Percentiles rank a stretch among this genome's conserved stretches.
phyloP scores from a whole-genome alignment of 2,797 vertebrate species.

The Coregonus sp. region DNA sequence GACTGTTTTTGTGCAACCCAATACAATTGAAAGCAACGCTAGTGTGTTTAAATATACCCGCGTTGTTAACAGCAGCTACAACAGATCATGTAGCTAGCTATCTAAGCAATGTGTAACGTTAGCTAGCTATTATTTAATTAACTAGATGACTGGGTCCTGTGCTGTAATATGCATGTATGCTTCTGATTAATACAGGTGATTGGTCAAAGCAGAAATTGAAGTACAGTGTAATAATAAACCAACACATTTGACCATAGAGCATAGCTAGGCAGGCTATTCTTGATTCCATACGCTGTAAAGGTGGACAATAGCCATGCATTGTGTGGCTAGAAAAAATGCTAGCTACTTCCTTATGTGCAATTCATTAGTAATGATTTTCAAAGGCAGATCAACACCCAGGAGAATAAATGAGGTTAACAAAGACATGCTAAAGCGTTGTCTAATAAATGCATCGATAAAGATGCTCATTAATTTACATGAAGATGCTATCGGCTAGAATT shows the following conservation, averaged over 20 bases:
- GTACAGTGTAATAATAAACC: background rate
- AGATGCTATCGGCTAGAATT: slow-evolving; percentile 40
- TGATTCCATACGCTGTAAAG: too few species aligned
- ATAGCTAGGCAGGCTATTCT: background rate
- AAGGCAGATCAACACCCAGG: background rate
- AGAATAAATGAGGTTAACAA: background rate
- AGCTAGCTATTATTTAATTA: background rate
- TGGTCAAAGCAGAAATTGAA: background rate
- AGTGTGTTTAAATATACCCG: too few species aligned
- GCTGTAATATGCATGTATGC: background rate
- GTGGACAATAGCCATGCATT: slow-evolving; percentile 5
- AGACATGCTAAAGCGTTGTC: background rate
- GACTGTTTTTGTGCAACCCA: too few species aligned
- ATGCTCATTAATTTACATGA: background rate
- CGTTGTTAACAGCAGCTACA: background rate
- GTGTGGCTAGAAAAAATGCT: slow-evolving; percentile 6
- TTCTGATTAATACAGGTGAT: background rate
- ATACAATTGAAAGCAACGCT: too few species aligned
- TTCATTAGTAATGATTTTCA: background rate
- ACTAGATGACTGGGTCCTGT: background rate
- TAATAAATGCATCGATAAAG: background rate
- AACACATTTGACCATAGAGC: background rate
- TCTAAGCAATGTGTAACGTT: background rate
- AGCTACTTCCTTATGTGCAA: background rate
- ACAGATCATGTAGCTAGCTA: background rate